Evolutionary conservation across 2,797 vertebrate genomes (phyloP), one percentile per base, ranked within the genome.

Genomic region (Bradypodion pumilum): DNA sequence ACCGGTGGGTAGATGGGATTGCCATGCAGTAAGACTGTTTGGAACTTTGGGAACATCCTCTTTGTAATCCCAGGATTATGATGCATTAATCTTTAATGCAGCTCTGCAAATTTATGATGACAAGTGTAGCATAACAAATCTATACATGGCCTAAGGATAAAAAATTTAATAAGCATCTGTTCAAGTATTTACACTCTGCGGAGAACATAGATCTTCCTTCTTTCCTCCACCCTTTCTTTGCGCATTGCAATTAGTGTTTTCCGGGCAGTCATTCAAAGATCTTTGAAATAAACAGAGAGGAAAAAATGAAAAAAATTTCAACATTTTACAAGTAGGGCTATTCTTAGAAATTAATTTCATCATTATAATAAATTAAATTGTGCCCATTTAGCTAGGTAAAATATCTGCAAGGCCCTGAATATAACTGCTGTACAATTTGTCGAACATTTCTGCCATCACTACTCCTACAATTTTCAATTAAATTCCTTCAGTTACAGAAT

Each of bases 81-180:
- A 42, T 46, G 66, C 75, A 46, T 68, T 68, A 76, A 76, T 83
- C 62, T 35, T 85, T 79, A 65, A 73, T 35, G 4, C 25, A 56
- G 0, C 2, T 7, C 56, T 79, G 40, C 82, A 35, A 83, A 59
- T 80, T 83, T 78, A 52, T 79, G 73, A 42, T 79, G 49, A 76
- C 32, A 76, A 59, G 35, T 56, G 19, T 29, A 44, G 13, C 23
- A 81, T 4, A 87, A 40, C 5, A 86, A 86, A 82, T 82, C 85
- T 19, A 80, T 69, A 79, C 76, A 80, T 81, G 74, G 32, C 8
- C 40, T 23, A 76, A 40, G 60, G 16, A 66, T 27, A 84, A 1
- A 3, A 4, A 32, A 87, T 89, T 74, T 21, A 74, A 84, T 78
- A 89, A 84, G 66, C 23, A 40, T 65, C 35, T 4, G 0, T 82